Percentiles rank a stretch among this genome's conserved stretches.
phyloP scores from a whole-genome alignment of 2,888 invertebrate genomes.

The Graphium colonna region DNA sequence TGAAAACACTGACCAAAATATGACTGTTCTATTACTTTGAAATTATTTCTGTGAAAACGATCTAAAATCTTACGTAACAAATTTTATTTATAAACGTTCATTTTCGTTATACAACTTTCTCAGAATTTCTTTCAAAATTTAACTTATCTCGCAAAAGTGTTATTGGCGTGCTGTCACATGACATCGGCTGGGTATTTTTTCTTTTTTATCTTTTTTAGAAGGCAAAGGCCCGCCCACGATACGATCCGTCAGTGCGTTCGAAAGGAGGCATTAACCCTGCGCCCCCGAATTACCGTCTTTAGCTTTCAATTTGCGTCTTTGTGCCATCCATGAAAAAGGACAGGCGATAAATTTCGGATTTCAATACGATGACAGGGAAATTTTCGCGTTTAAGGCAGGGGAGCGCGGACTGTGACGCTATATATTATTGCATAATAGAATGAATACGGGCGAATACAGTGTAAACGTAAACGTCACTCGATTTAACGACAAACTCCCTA shows the following conservation, averaged over 20 bases:
- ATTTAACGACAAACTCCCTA: no score
- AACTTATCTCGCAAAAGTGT: no score
- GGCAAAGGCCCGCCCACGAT: conserved; percentile 57
- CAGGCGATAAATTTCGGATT: conserved; percentile 51
- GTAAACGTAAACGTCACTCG: no score
- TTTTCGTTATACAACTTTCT: no score
- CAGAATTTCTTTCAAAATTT: conserved; percentile 2
- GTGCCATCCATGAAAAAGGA: conserved; percentile 57
- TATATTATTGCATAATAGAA: no score
- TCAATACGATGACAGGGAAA: conserved; percentile 26
- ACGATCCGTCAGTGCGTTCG: conserved; percentile 67
- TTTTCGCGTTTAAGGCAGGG: conserved; percentile 10
- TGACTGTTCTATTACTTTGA: no score
- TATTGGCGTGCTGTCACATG: no score
- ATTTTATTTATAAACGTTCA: no score
- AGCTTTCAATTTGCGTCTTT: conserved; percentile 76
- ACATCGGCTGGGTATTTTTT: neutral
- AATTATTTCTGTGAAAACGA: no score
- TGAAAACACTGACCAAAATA: no score
- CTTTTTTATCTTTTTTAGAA: conserved; percentile 38
- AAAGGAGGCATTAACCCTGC: conserved; percentile 68
- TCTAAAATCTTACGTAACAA: no score
- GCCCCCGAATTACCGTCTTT: conserved; percentile 75
- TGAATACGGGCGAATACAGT: no score
- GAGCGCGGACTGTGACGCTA: neutral